phyloP scores from a whole-genome alignment of 1,140 invertebrate genomes.

The Drosophila lacteicornis region DNA sequence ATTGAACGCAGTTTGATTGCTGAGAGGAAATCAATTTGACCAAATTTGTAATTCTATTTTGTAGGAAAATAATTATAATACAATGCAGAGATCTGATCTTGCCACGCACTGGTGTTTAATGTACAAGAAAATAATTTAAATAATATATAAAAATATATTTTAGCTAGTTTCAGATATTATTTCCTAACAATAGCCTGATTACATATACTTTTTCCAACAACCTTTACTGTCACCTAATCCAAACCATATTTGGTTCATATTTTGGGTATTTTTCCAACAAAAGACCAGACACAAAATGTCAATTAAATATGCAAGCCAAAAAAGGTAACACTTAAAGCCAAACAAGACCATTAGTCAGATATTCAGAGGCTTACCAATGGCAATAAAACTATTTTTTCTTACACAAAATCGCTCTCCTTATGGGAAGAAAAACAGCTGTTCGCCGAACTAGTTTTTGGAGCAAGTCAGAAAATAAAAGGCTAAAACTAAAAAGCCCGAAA shows the following conservation, averaged over 20 bases:
- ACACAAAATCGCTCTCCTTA: conserved; percentile 19
- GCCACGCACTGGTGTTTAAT: too few relatives aligned
- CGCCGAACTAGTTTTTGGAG: conserved; percentile 38
- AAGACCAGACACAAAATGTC: conserved; percentile 18
- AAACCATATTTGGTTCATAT: conserved; percentile 9
- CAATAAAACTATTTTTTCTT: conserved; percentile 14
- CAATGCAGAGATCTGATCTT: background rate
- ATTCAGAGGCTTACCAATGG: conserved; percentile 6
- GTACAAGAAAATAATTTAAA: too few relatives aligned
- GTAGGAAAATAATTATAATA: background rate
- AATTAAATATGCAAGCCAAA: conserved; percentile 45
- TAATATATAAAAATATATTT: background rate
- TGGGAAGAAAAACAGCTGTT: conserved; percentile 54
- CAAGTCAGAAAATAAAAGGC: conserved; percentile 17
- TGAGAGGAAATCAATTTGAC: conserved; percentile 22
- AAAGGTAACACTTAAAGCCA: conserved; percentile 50
- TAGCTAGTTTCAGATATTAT: background rate
- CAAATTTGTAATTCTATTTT: background rate
- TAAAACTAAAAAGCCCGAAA: conserved; percentile 23
- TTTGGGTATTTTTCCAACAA: conserved; percentile 23
- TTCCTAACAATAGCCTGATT: background rate
- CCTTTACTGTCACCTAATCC: background rate
- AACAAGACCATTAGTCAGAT: conserved; percentile 35
- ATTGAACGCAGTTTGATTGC: conserved; percentile 26
- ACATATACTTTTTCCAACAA: too few relatives aligned